Conservation (phyloP, 2,797 vertebrate species). For the Rhabdomys pumilio region DNA sequence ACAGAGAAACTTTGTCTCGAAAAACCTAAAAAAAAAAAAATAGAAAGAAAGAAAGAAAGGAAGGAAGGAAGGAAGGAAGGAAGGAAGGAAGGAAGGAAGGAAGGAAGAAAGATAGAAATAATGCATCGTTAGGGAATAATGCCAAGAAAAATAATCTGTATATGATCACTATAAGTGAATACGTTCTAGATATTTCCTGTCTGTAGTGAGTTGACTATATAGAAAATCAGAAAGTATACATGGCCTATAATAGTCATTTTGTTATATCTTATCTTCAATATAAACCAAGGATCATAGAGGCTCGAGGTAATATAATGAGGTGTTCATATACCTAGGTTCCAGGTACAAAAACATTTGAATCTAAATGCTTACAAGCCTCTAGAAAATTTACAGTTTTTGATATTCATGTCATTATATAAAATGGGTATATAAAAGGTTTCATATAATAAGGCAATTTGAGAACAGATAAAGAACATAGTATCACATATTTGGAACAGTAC, state of each 20-base stretch:
- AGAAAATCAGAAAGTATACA: neutral
- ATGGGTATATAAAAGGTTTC: neutral
- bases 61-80: too few relatives aligned
- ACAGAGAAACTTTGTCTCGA: too few relatives aligned
- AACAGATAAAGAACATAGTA: constrained; percentile 14
- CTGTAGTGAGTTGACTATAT: neutral
- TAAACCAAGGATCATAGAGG: constrained; percentile 25
- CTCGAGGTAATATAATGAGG: neutral
- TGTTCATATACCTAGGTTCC: neutral
- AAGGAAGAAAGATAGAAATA: neutral
- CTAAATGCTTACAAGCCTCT: neutral
- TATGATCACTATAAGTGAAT: neutral
- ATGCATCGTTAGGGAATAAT: neutral
- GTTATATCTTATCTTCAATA: constrained; percentile 33
- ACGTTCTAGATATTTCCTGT: neutral
- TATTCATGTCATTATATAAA: neutral
- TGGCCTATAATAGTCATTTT: neutral
- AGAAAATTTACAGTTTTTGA: neutral
- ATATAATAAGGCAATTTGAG: neutral
- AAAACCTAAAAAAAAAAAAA: too few relatives aligned
- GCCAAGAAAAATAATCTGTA: neutral
- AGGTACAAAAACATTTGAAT: neutral
- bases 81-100: too few relatives aligned
- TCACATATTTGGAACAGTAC: neutral
- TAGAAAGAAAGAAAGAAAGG: too few relatives aligned